These are phyloP conservation scores for Sebastes miniatus DNA, from an alignment of 2,797 vertebrate genomes.

Conservation along the genomic window DNA sequence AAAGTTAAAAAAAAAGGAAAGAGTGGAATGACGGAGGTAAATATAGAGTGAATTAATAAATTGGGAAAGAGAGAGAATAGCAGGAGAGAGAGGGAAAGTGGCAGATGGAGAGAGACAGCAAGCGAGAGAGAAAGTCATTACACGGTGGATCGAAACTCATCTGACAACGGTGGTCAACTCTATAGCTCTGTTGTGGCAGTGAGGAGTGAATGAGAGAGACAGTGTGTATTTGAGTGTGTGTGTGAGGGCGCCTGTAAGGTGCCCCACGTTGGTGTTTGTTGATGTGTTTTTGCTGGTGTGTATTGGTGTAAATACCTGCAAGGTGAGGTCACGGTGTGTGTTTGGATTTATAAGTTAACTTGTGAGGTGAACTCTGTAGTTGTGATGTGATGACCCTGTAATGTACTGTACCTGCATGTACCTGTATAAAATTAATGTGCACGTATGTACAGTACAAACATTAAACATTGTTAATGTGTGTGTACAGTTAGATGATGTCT, in stretches of 20 bases:
- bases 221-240: neutral
- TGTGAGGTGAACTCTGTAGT: neutral
- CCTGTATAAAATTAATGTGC: too few species aligned
- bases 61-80: neutral
- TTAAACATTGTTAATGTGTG: neutral
- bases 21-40: neutral
- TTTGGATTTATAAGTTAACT: neutral
- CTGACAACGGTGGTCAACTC: slow-evolving; percentile 58
- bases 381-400: neutral
- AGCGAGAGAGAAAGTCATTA: slow-evolving; percentile 59
- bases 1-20: neutral
- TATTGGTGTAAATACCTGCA: neutral
- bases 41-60: slow-evolving; percentile 31
- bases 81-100: neutral
- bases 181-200: slow-evolving; percentile 44
- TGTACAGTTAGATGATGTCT: neutral
- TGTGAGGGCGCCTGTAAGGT: neutral
- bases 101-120: slow-evolving; percentile 11
- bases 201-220: slow-evolving; percentile 23
- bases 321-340: neutral
- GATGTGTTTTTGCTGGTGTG: neutral
- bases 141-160: slow-evolving; percentile 62
- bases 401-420: neutral
- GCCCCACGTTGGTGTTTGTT: neutral
- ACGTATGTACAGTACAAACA: too few species aligned